A percentile compares a stretch with the other conserved stretches of the same genome.
Evolutionary conservation across 2,888 invertebrate species (phyloP).

Genomic region (Eretmocerus hayati): DNA sequence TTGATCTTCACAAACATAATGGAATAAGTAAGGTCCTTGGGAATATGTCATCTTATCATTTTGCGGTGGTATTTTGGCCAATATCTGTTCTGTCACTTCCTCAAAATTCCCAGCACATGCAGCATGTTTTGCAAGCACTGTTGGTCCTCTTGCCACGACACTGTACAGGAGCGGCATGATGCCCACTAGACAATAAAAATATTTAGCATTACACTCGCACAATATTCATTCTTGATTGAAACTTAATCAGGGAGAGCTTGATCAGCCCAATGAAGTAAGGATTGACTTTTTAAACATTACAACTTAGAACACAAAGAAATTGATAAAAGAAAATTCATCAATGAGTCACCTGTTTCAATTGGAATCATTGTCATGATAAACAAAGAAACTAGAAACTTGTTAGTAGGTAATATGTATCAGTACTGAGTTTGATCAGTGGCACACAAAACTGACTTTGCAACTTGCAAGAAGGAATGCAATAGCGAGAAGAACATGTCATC

Average conservation of each 20-base stretch:
- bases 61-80: conserved; percentile 79
- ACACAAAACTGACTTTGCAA: neutral
- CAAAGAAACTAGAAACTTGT: no score
- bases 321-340: neutral
- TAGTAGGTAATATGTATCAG: no score
- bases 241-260: no score
- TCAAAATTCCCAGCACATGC: conserved; percentile 90
- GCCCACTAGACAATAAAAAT: conserved; percentile 7
- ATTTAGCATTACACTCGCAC: neutral
- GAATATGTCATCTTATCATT: conserved; percentile 89
- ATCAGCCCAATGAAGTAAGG: no score
- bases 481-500: neutral
- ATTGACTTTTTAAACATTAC: no score
- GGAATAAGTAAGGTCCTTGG: conserved; percentile 88
- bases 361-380: neutral
- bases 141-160: conserved; percentile 78
- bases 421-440: neutral
- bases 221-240: neutral
- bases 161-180: conserved; percentile 86
- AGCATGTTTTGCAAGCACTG: conserved; percentile 84
- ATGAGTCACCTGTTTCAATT: neutral
- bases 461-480: neutral
- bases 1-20: conserved; percentile 80
- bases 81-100: conserved; percentile 87
- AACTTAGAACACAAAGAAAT: no score